Base-by-base conservation (phyloP, 2,888 invertebrate species). In the Melanargia galathea region DNA sequence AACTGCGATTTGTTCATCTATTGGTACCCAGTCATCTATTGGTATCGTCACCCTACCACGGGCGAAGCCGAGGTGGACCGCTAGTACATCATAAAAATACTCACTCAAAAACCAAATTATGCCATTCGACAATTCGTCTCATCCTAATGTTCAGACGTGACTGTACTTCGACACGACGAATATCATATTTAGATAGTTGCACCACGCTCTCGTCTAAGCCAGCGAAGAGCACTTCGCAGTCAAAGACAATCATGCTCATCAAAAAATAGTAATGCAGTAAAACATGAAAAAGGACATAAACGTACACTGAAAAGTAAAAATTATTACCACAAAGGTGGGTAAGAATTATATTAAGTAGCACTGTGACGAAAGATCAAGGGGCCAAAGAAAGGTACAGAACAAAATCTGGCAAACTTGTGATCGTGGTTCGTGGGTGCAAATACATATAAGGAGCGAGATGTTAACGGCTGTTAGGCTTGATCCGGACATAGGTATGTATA, bases 251-350 rank as follows among this genome's bases (percentile, higher is more conserved):
- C 75, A 87, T 72, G 13, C 80, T 75, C 79, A 89, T 76, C 62
- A 84, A 61, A 18, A 67, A 73, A 64, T 79, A 79, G 64, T 79
- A 78, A 68, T 87, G 87, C 8, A 87, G 64, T 26, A 87, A 61
- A 26, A 82, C 72, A 66, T 89, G 88, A 57, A 87, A 84, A 13
- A 83, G 58, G 0, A 79, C 70, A 71, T 85, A 87, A 7, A 87
- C 68, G 64, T 84, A 87, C 0, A 77, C 87, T 88, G 78, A 30
- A 79, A 82, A 13, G 26, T 57, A 52, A 55, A 10, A 68, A 24
- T 18, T 6, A 45, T 38, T 11, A 56, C 35, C 0, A 48, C n/a
- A 22, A 38, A 38, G 35, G n/a, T n/a, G n/a, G n/a, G n/a, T n/a
- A n/a, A n/a, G n/a, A n/a, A n/a, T n/a, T n/a, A n/a, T n/a, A n/a